Evolutionary conservation across 2,888 invertebrate genomes (phyloP), one percentile per base, ranked within the genome.

Genomic region (Idaea aversata): DNA sequence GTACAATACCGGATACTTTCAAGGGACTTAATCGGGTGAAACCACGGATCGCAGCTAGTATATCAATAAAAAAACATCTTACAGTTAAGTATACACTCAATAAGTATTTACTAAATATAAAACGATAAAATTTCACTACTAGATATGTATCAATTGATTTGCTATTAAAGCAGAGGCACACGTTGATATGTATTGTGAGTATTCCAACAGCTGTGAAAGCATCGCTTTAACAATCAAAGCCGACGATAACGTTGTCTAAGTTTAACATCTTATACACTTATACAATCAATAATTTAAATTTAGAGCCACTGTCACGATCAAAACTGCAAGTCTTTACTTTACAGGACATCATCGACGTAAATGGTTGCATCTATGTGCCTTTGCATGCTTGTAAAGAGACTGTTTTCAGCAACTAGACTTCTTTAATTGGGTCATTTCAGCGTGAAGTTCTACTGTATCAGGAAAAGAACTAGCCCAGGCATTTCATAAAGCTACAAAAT

Each of bases 111-210:
- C 81, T 73, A 74, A 81, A 86, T 91, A 89, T 88, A 91, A 88
- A 88, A 83, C 81, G 87, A 88, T 90, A 88, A 87, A 88, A 87
- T 86, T 86, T 87, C 74, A 76, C 90, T 90, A 91, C 83, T 78
- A 86, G 91, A 91, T 91, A 92, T 91, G 90, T 91, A 85, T 85
- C 80, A 81, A 82, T 88, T 87, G 87, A 59, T 69, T 25, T 74
- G 74, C 91, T 91, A 90, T 90, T 81, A 70, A 91, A 91, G 92
- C 91, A 87, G 90, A 93, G 92, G 92, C 92, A 93, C 92, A 92
- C 90, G 80, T 90, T 90, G 92, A 93, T 93, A 93, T 93, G 92
- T 91, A 86, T 87, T 83, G 86, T 88, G 88, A 84, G 34, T 84
- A 79, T 63, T 72, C 63, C 77, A 75, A 77, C 77, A 75, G 81